Evolutionary conservation across 1,140 invertebrate species (phyloP).

Genomic region (Hesperophylax magnus): DNA sequence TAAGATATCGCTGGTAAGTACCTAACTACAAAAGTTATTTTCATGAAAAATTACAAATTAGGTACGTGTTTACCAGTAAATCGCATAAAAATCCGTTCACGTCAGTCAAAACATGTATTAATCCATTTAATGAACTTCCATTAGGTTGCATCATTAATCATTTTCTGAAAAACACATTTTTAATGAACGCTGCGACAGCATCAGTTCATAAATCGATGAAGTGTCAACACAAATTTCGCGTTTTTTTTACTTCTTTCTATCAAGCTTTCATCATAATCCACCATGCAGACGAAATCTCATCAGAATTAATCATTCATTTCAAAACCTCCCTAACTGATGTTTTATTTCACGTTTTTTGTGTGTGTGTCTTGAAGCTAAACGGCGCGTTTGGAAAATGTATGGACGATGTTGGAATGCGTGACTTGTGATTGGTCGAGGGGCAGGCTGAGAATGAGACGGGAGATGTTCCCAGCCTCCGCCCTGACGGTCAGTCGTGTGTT

Average conservation of each 20-base stretch:
- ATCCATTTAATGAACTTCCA: constrained; percentile 26
- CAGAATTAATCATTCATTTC: constrained; percentile 38
- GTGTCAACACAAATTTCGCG: constrained; percentile 32
- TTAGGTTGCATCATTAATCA: constrained; percentile 35
- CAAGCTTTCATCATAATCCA: constrained; percentile 36
- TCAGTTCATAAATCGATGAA: constrained; percentile 44
- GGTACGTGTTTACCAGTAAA: not conserved
- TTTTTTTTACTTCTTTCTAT: constrained; percentile 4
- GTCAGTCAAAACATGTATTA: constrained; percentile 26
- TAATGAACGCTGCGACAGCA: constrained; percentile 13
- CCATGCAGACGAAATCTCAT: constrained; percentile 42
- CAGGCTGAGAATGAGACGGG: constrained; percentile 39
- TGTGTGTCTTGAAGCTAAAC: not conserved
- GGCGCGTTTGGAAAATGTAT: constrained; percentile 7
- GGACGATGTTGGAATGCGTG: constrained; percentile 12
- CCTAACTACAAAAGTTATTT: not conserved
- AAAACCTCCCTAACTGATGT: constrained; percentile 15
- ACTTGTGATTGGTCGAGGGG: constrained; percentile 35
- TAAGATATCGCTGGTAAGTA: too few relatives aligned
- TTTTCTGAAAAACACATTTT: constrained; percentile 27
- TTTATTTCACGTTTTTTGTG: constrained; percentile 8
- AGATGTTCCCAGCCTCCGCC: constrained; percentile 30
- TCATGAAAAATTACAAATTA: not conserved
- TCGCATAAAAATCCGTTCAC: constrained; percentile 15
- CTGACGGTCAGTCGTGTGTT: constrained; percentile 51